Evolutionary conservation across 2,113 vertebrate species (phyloP), one percentile per base, ranked within the genome.

Genomic region (Riparia riparia): DNA sequence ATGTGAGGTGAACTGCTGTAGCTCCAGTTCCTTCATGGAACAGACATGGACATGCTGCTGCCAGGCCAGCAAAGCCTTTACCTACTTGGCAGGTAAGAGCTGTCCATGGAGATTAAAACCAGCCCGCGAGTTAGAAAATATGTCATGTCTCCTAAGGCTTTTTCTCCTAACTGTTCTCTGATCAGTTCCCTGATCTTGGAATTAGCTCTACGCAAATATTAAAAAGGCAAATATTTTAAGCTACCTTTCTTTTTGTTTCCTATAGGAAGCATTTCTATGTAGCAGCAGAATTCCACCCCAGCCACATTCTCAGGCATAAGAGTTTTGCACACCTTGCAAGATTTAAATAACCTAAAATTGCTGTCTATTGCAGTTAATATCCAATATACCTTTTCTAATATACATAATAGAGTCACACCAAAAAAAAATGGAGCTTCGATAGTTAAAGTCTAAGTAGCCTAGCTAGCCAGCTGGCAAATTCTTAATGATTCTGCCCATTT

Each of bases 401-500:
- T 2, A 44, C 10, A 8, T 56, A 53, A 49, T 3, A 76, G 53
- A 78, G 18, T 34, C 31, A 66, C 15, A 31, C 4, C 24, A 24
- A 77, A 58, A 42, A 37, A 58, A 82, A 70, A 56, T 4, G 14
- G 42, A 70, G 8, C 12, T 78, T 83, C 79, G 84, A 56, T n/a
- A 89, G 63, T 64, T 89, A 81, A 69, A 70, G 39, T 25, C 54
- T 66, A 64, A 90, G 77, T 58, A 90, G 51, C 26, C 32, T 47
- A 83, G 69, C 42, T 41, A 77, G 64, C 47, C 79, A 93, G 85
- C 32, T 81, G 76, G 56, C 68, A 91, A 93, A 78, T 21, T 50
- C 49, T 42, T 82, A 89, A 90, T 76, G n/a, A 85, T 49, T 79
- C 82, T 87, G 37, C 54, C 89, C 87, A 82, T 73, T 90, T 90